Percentiles rank a stretch among this genome's conserved stretches.
phyloP scores from a whole-genome alignment of 2,113 vertebrate species.

The Scalopus aquaticus region DNA sequence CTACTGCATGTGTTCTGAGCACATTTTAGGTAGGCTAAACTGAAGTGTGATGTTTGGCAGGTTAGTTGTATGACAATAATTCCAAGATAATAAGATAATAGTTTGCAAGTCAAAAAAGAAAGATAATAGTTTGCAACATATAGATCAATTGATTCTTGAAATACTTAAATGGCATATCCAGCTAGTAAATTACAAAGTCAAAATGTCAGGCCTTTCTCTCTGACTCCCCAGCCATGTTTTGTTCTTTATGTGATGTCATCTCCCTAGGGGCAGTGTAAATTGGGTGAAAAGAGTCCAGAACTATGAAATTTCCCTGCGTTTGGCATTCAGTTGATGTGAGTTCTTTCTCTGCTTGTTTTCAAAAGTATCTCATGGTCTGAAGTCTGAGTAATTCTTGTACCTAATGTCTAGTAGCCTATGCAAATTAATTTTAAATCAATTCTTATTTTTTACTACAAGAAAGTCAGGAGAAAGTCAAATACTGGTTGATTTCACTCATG shows the following conservation, averaged over 20 bases:
- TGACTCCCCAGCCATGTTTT: background rate
- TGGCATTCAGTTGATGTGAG: background rate
- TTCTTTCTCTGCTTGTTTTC: slow-evolving; percentile 3
- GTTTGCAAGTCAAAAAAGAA: too few species aligned
- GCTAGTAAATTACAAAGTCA: background rate
- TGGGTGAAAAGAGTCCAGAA: slow-evolving; percentile 23
- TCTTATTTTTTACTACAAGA: background rate
- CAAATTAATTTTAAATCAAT: slow-evolving; percentile 15
- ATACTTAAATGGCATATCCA: background rate
- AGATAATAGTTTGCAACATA: background rate
- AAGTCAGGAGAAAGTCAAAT: too few species aligned
- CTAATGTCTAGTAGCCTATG: background rate
- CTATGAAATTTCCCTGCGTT: background rate
- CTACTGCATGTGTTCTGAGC: background rate
- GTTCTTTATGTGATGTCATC: background rate
- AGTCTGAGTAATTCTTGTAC: background rate
- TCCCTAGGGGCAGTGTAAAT: background rate
- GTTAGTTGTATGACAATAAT: background rate
- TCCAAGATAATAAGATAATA: background rate
- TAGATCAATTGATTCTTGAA: background rate
- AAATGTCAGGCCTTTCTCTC: background rate
- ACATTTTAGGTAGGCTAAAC: background rate
- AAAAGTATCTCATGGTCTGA: background rate
- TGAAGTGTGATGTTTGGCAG: background rate
- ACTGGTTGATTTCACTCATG: too few species aligned